These are phyloP conservation scores for Amiota minor DNA, from an alignment of 2,888 invertebrate species.

Conservation along the genomic window DNA sequence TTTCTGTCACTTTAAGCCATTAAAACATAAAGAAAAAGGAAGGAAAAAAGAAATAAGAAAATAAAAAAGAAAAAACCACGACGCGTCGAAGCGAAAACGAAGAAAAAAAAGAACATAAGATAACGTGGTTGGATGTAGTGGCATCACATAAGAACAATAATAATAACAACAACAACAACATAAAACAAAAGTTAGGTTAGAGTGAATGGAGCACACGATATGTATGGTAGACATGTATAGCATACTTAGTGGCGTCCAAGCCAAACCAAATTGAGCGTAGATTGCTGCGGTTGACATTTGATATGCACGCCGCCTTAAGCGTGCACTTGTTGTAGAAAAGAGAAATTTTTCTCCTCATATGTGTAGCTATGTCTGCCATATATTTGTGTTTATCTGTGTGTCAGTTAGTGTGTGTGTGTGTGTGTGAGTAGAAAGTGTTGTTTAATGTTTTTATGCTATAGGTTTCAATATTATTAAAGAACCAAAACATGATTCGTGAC, in stretches of 20 bases:
- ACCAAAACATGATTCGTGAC: no score
- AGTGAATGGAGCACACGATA: neutral
- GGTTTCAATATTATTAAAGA: no score
- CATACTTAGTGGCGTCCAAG: conserved; percentile 5
- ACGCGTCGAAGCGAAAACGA: neutral
- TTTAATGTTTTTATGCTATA: no score
- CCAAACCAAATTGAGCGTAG: neutral
- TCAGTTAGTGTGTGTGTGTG: neutral
- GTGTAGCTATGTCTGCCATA: neutral
- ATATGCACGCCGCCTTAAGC: neutral
- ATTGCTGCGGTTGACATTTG: no score
- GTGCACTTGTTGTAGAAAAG: neutral
- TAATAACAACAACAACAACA: neutral
- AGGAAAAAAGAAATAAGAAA: neutral
- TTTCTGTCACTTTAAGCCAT: conserved; percentile 32
- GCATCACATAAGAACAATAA: neutral
- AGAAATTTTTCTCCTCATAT: neutral
- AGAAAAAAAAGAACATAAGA: conserved; percentile 3
- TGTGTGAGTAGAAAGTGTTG: no score
- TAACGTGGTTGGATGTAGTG: neutral
- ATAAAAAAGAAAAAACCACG: neutral
- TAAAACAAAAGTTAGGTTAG: conserved; percentile 1
- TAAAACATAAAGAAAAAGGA: neutral
- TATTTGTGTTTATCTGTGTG: neutral
- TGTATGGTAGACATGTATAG: neutral